These are phyloP conservation scores for Cataglyphis livida DNA, from an alignment of 2,888 invertebrate genomes.

Conservation along the genomic window DNA sequence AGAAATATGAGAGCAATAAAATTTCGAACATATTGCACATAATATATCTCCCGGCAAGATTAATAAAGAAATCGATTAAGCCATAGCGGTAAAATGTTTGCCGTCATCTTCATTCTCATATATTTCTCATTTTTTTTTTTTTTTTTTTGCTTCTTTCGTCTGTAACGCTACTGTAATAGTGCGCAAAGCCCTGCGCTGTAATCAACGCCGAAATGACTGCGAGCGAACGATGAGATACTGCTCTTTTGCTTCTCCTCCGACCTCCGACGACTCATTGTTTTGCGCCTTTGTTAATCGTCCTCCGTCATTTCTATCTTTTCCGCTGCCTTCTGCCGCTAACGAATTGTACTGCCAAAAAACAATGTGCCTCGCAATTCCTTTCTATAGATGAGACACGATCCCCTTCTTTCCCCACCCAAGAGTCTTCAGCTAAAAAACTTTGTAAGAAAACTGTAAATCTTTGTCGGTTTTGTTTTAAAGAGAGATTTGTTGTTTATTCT, in stretches of 20 bases:
- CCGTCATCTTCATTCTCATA: not conserved
- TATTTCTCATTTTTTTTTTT: not conserved
- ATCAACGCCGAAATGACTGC: constrained; percentile 79
- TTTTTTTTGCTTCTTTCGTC: not conserved
- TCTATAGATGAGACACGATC: constrained; percentile 62
- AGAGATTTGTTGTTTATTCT: not conserved
- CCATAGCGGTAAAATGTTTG: not conserved
- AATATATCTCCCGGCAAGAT: not conserved
- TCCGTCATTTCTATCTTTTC: constrained; percentile 29
- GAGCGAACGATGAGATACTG: constrained; percentile 76
- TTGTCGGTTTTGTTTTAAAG: not conserved
- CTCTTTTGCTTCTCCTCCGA: constrained; percentile 71
- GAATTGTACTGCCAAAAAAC: constrained; percentile 74
- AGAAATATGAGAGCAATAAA: not conserved
- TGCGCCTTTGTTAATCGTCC: constrained; percentile 81
- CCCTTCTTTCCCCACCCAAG: not conserved
- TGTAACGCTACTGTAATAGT: not conserved
- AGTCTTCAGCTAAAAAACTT: not conserved
- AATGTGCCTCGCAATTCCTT: constrained; percentile 79
- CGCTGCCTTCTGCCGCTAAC: constrained; percentile 47
- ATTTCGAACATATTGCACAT: not conserved
- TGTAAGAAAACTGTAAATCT: not conserved
- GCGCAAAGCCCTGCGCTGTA: constrained; percentile 68
- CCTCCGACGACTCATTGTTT: constrained; percentile 79
- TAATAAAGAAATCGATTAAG: not conserved